Evolutionary conservation across 1,140 invertebrate genomes (phyloP).

Genomic region (Brachionus sp.): DNA sequence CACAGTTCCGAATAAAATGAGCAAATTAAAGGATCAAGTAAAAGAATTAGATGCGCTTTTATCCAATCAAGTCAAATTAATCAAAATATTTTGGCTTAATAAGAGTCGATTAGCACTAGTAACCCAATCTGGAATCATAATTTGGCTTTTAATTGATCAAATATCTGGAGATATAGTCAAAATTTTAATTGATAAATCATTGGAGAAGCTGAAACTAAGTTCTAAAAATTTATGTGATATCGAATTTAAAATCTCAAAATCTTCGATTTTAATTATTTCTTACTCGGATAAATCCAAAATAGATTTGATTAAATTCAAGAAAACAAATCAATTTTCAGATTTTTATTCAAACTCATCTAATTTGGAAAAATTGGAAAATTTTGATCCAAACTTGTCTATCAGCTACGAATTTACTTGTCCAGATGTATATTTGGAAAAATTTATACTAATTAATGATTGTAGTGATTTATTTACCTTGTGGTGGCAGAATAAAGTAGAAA

Average conservation of each 20-base stretch:
- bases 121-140: not conserved
- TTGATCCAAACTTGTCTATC: not conserved
- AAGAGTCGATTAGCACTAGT: not conserved
- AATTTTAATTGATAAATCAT: slow-evolving; percentile 3
- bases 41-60: slow-evolving; percentile 12
- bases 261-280: not conserved
- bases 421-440: not conserved
- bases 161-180: not conserved
- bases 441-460: not conserved
- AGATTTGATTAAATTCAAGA: slow-evolving; percentile 24
- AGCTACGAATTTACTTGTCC: slow-evolving; percentile 27
- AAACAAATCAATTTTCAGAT: not conserved
- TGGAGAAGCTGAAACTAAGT: not conserved
- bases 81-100: not conserved
- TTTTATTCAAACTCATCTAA: not conserved
- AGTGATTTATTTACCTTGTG: not conserved
- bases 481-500: slow-evolving; percentile 6
- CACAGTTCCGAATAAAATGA: slow-evolving; percentile 29
- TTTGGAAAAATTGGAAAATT: slow-evolving; percentile 21
- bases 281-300: slow-evolving; percentile 26
- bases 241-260: not conserved
- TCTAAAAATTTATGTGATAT: not conserved
- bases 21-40: slow-evolving; percentile 16
- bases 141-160: not conserved
- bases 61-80: not conserved